A percentile compares a stretch with the other conserved stretches of the same genome.
These are phyloP conservation scores for Tetramorium bicarinatum DNA, from an alignment of 2,888 invertebrate genomes.

Conservation along the genomic window DNA sequence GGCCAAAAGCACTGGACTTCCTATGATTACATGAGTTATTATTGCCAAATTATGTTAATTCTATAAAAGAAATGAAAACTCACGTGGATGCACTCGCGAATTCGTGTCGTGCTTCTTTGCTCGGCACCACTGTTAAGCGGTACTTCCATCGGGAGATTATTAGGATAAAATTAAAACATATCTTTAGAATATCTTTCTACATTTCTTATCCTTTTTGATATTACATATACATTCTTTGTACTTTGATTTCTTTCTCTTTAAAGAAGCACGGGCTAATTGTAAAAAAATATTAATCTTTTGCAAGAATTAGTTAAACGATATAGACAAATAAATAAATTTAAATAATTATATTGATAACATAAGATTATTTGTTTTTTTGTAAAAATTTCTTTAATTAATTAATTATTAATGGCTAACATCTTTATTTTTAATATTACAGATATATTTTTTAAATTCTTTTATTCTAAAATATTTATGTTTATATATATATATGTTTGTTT, in stretches of 20 bases:
- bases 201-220: neutral
- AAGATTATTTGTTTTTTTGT: neutral
- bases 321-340: neutral
- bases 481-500: neutral
- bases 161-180: conserved; percentile 21
- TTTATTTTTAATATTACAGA: neutral
- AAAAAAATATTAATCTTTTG: neutral
- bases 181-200: neutral
- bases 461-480: neutral
- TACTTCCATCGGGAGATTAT: neutral
- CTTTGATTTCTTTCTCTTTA: neutral
- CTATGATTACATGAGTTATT: conserved; percentile 74
- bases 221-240: too few relatives aligned
- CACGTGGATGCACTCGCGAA: neutral
- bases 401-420: neutral
- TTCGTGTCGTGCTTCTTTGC: neutral
- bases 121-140: neutral
- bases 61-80: conserved; percentile 11
- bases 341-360: neutral
- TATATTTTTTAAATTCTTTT: neutral
- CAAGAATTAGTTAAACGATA: neutral
- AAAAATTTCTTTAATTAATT: neutral
- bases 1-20: conserved; percentile 73
- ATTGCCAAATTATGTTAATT: conserved; percentile 75
- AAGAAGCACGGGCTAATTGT: neutral